phyloP scores from a whole-genome alignment of 2,888 invertebrate genomes.

The Adineta ricciae region DNA sequence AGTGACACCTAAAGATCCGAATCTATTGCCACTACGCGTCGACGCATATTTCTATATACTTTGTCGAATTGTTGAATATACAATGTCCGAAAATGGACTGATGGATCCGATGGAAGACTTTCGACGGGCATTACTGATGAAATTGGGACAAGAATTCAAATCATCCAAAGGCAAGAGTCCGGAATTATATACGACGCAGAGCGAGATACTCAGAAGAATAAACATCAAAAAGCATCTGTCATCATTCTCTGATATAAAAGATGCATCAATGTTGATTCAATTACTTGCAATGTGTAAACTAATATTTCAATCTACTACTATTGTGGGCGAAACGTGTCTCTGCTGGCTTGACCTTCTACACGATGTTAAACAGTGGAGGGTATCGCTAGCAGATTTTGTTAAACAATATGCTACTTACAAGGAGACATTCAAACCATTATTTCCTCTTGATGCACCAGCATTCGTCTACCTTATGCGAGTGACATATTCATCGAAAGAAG shows the following conservation, averaged over 20 bases:
- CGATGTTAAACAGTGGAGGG: neutral
- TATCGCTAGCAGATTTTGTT: neutral
- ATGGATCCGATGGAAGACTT: neutral
- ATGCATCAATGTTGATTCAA: too few relatives aligned
- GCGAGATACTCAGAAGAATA: too few relatives aligned
- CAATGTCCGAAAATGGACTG: neutral
- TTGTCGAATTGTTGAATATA: neutral
- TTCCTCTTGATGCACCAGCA: neutral
- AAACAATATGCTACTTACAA: neutral
- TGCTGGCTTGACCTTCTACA: neutral
- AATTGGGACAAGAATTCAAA: neutral
- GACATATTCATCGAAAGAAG: neutral
- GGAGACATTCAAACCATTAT: neutral
- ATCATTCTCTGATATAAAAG: too few relatives aligned
- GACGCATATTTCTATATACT: neutral
- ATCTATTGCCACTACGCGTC: neutral
- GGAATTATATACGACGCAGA: too few relatives aligned
- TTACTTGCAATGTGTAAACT: too few relatives aligned
- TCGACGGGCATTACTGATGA: neutral
- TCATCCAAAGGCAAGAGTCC: too few relatives aligned
- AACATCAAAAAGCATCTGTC: too few relatives aligned
- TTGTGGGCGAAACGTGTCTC: neutral
- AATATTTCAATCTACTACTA: neutral
- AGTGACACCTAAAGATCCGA: neutral
- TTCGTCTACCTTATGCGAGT: neutral